These are phyloP conservation scores for Coregonus sp. DNA, from an alignment of 2,797 vertebrate species.

Conservation along the genomic window DNA sequence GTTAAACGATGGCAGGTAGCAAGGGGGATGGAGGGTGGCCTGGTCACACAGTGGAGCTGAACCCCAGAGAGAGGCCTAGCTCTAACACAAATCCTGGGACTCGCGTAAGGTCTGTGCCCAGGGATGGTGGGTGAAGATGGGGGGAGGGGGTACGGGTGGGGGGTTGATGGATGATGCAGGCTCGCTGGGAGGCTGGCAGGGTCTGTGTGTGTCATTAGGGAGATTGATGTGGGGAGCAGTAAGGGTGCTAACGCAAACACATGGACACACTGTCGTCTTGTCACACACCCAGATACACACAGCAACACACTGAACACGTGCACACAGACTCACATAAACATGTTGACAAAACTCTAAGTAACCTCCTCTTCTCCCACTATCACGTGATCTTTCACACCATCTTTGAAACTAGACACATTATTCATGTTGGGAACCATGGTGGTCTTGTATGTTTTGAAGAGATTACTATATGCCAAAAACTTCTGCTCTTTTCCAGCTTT, in stretches of 20 bases:
- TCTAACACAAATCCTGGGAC: not conserved
- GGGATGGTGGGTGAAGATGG: not conserved
- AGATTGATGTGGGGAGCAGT: constrained; percentile 39
- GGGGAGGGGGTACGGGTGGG: constrained; percentile 47
- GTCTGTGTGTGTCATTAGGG: constrained; percentile 24
- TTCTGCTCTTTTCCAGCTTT: not conserved
- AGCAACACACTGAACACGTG: constrained; percentile 5
- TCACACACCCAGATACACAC: constrained; percentile 3
- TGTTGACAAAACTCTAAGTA: too few species aligned
- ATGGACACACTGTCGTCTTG: not conserved
- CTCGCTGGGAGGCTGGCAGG: constrained; percentile 16
- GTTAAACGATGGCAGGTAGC: constrained; percentile 50
- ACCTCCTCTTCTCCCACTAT: too few species aligned
- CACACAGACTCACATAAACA: too few species aligned
- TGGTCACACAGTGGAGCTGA: constrained; percentile 2
- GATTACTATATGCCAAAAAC: not conserved
- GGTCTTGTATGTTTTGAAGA: not conserved
- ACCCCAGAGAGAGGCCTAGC: not conserved
- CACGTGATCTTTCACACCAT: too few species aligned
- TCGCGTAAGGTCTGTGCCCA: not conserved
- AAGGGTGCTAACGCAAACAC: constrained; percentile 23
- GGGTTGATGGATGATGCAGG: not conserved
- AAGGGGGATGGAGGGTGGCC: not conserved
- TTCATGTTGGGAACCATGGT: too few species aligned
- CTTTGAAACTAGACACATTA: too few species aligned